These are phyloP conservation scores for Eucidaris tribuloides DNA, from an alignment of 35 echinoderm and acorn worm species.

Conservation along the genomic window DNA sequence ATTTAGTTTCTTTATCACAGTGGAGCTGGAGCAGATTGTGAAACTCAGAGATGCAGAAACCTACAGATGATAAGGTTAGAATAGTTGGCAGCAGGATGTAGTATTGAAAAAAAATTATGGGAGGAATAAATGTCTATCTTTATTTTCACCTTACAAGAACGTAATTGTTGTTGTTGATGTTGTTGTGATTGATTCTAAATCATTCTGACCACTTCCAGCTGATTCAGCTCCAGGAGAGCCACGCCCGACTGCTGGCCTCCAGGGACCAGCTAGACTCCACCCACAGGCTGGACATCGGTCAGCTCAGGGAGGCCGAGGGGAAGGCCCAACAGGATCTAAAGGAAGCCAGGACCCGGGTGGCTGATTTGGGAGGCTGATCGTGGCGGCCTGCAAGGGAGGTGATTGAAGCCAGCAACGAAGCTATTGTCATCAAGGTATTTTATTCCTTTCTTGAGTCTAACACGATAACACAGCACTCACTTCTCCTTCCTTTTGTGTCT, in stretches of 20 bases:
- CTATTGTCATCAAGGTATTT: conserved; percentile 96
- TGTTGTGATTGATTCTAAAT: too few species aligned
- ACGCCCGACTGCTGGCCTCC: conserved; percentile 61
- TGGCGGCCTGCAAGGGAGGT: conserved; percentile 70
- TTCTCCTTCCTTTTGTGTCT: too few species aligned
- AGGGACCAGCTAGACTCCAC: conserved; percentile 61
- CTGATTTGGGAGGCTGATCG: conserved; percentile 56
- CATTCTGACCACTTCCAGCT: too few species aligned
- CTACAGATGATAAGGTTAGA: too few species aligned
- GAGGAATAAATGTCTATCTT: too few species aligned
- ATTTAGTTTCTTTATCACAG: too few species aligned
- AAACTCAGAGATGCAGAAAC: conserved; percentile 45
- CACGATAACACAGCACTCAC: not conserved
- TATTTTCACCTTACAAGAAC: too few species aligned
- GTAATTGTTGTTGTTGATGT: too few species aligned
- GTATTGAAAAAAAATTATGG: too few species aligned
- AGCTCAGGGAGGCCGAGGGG: conserved; percentile 50
- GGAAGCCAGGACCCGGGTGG: conserved; percentile 31
- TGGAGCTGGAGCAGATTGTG: conserved; percentile 57
- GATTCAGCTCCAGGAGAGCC: conserved; percentile 66
- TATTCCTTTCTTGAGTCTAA: too few species aligned
- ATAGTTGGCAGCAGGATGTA: too few species aligned
- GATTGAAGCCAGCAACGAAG: conserved; percentile 89
- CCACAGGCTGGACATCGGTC: conserved; percentile 56
- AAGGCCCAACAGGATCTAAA: conserved; percentile 35